Percentiles rank a stretch among this genome's conserved stretches.
Conservation (phyloP, 2,797 vertebrate species). For the Kryptolebias ocellatus region DNA sequence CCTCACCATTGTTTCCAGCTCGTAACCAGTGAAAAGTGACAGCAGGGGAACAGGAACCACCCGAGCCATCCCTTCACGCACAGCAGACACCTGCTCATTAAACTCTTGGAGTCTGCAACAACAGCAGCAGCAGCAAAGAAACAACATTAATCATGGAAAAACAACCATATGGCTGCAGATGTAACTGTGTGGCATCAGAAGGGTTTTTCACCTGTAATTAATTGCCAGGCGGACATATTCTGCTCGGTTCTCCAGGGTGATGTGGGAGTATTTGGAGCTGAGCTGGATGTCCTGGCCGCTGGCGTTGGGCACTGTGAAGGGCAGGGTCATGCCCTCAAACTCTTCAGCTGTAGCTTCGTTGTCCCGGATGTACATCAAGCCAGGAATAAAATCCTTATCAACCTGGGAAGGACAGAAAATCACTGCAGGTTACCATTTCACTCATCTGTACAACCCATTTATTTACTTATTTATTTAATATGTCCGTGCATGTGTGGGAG, state of each 20-base stretch:
- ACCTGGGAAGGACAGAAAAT: constrained; percentile 80
- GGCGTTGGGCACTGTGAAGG: constrained; percentile 96
- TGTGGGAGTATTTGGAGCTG: constrained; percentile 95
- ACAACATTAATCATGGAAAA: background rate
- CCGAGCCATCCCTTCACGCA: constrained; percentile 97
- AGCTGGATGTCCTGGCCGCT: constrained; percentile 97
- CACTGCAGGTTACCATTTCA: background rate
- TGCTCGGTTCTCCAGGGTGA: constrained; percentile 93
- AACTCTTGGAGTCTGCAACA: constrained; percentile 93
- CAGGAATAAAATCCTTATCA: constrained; percentile 99
- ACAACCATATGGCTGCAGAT: background rate
- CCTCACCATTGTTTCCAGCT: constrained; percentile 96
- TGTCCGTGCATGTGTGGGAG: background rate
- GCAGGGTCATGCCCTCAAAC: constrained; percentile 97
- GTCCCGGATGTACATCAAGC: constrained; percentile 98
- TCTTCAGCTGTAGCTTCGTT: constrained; percentile 96
- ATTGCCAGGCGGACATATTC: constrained; percentile 97
- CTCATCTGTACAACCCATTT: background rate
- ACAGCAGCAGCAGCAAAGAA: background rate
- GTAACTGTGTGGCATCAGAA: background rate
- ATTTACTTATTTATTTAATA: background rate
- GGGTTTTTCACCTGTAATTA: constrained; percentile 89
- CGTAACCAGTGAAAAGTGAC: constrained; percentile 97
- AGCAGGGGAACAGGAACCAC: constrained; percentile 96
- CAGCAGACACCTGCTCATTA: constrained; percentile 96